Base-by-base conservation (phyloP, 2,888 invertebrate genomes). In the Hedychridium roseum region DNA sequence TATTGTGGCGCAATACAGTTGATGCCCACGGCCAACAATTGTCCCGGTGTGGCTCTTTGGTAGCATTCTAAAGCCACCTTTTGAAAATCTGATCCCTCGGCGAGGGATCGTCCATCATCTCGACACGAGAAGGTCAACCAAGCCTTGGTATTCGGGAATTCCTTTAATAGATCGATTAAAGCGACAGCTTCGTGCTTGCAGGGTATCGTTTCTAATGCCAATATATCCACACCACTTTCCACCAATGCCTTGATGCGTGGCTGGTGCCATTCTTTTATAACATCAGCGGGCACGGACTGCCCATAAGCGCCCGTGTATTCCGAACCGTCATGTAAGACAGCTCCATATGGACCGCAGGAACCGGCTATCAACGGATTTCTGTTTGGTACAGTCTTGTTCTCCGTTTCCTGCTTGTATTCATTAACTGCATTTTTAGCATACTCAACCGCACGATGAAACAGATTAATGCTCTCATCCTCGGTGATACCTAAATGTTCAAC, bases 151-250 rank as follows among this genome's bases (percentile, higher is more conserved):
- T 83, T 79, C 1, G 94, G 93, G 78, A 87, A 93, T 63, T 93
- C 88, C 56, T 88, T 85, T 11, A 97, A 80, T 68, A 94, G 81
- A 51, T 90, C 87, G 18, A 93, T 84, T 12, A 97, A 78, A 73
- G 91, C 90, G 73, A 89, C 87, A 0, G 92, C 96, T 80, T 97
- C 97, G 50, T 78, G 76, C 38, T 86, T 85, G 60, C 92, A 91
- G 2, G 97, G 97, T 66, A 97, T 91, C 0, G 97, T 97, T 80
- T 97, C 97, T 66, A 96, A 81, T 1, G 94, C 95, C 55, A 97
- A 79, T 5, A 94, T 76, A 79, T 96, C 92, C 1, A 91, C 91
- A 1, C 92, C 93, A 1, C 87, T 89, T 54, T 90, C 88, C 11
- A 93, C 79, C 28, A 97, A 81, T 1, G 91, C 89, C 66, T 86